Conservation (phyloP, 2,888 invertebrate species). For the Belgica antarctica region DNA sequence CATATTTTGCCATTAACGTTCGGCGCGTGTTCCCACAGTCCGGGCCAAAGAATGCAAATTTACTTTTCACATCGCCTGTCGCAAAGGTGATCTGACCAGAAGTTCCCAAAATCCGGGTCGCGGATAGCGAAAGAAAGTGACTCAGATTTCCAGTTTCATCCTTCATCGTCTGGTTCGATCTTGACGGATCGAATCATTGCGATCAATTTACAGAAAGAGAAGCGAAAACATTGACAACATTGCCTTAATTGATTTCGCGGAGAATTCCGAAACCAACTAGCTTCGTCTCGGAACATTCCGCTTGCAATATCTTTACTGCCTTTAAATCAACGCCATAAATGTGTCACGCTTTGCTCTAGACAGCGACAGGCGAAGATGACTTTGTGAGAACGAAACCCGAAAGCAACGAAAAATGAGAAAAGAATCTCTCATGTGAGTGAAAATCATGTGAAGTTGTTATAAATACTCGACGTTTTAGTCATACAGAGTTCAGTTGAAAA, state of each 20-base stretch:
- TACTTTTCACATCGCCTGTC: too few species aligned
- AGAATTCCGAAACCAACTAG: slow-evolving; percentile 1
- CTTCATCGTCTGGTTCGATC: slow-evolving; percentile 8
- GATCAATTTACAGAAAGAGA: too few species aligned
- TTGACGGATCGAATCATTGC: too few species aligned
- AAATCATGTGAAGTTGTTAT: slow-evolving; percentile 16
- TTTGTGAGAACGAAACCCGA: too few species aligned
- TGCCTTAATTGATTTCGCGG: slow-evolving; percentile 1
- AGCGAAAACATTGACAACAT: neutral
- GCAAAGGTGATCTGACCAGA: too few species aligned
- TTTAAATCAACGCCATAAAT: slow-evolving; percentile 11
- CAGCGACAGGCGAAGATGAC: too few species aligned
- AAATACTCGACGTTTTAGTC: neutral
- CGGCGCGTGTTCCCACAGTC: too few species aligned
- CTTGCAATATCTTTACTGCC: too few species aligned
- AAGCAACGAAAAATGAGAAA: neutral
- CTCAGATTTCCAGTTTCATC: slow-evolving; percentile 20
- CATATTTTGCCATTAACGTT: too few species aligned
- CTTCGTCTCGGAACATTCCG: neutral
- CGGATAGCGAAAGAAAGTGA: neutral
- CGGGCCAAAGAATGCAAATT: too few species aligned
- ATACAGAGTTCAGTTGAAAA: neutral
- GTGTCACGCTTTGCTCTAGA: neutral
- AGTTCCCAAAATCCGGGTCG: neutral
- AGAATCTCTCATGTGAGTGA: neutral